phyloP scores from a whole-genome alignment of 2,113 vertebrate genomes.

The Odontesthes bonariensis region DNA sequence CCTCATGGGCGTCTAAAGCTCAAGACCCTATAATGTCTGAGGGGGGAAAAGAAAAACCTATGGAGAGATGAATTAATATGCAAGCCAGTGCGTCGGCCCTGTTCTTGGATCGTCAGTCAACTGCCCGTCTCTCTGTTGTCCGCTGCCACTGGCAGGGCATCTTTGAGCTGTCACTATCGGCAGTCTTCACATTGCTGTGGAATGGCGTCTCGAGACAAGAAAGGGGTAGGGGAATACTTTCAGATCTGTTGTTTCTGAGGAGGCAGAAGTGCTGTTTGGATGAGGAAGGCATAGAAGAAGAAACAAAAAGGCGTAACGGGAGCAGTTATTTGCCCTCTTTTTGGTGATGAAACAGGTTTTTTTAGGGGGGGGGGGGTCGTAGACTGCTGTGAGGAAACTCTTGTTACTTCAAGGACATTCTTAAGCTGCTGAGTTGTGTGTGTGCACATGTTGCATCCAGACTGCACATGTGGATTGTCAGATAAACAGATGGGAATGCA shows the following conservation, averaged over 20 bases:
- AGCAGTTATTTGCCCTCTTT: conserved; percentile 1
- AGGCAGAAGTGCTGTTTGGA: conserved; percentile 41
- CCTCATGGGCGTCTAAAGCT: conserved; percentile 5
- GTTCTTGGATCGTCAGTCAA: conserved; percentile 44
- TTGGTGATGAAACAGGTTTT: conserved; percentile 59
- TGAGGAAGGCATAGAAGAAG: conserved; percentile 34
- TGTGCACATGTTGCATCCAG: conserved; percentile 61
- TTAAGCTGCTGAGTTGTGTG: conserved; percentile 60
- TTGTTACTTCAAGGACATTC: conserved; percentile 69
- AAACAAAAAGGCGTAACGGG: not conserved
- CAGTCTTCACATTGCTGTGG: conserved; percentile 68
- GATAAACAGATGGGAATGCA: conserved; percentile 60
- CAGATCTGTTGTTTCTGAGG: conserved; percentile 59
- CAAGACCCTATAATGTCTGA: conserved; percentile 15
- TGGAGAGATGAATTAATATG: conserved; percentile 44
- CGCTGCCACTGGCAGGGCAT: conserved; percentile 45
- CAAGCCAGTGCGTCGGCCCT: conserved; percentile 32
- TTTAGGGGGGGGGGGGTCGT: not conserved
- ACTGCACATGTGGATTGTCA: conserved; percentile 63
- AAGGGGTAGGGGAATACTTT: conserved; percentile 46
- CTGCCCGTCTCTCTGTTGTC: conserved; percentile 45
- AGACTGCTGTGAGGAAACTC: conserved; percentile 57
- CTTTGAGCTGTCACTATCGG: conserved; percentile 73
- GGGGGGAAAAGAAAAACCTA: conserved; percentile 17
- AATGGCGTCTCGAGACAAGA: conserved; percentile 60